Base-by-base conservation (phyloP, 2,113 vertebrate species). In the Ceyx melanurus region DNA sequence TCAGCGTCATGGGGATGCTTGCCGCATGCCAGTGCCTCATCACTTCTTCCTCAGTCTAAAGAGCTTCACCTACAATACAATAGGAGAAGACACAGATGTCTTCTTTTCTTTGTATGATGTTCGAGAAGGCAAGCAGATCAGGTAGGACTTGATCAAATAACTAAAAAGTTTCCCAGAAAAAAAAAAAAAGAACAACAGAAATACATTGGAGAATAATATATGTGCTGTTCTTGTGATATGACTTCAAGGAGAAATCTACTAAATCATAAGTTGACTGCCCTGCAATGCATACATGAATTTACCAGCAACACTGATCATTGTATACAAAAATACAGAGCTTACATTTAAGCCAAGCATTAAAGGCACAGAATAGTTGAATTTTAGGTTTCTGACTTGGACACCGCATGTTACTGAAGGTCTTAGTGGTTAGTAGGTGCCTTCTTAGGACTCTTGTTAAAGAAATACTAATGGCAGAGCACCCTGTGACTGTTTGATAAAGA, bases 11-110 rank as follows among this genome's bases (percentile, higher is more conserved):
- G 99, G 99, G 37, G 99, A 99, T 70, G 94, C 98, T 53, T 99
- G 98, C 81, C 98, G 99, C 71, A 98, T 98, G 94, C 99, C 99
- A 10, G 98, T 99, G 90, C 98, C 98, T 70, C 99, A 99, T 93
- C 99, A 99, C 96, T 98, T 99, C 92, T 99, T 99, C 95, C 98
- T 99, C 95, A 99, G 98, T 80, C 97, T 99, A 58, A 99, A 99
- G 98, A 99, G 99, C 97, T 99, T 99, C 93, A 99, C 99, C 78
- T 99, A 99, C 95, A 99, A 99, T 97, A 99, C 98, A 93, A 99
- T 99, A 96, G 99, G 99, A 65, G 99, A 99, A 92, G 99, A 99
- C 83, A 98, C 98, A 2, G 99, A 99, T 6, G 98, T 99, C 85
- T 99, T 99, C 94, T 99, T 99, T 84, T 99, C 98, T 35, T 97